These are phyloP conservation scores for Albula goreensis DNA, from an alignment of 2,113 vertebrate genomes.

Conservation along the genomic window DNA sequence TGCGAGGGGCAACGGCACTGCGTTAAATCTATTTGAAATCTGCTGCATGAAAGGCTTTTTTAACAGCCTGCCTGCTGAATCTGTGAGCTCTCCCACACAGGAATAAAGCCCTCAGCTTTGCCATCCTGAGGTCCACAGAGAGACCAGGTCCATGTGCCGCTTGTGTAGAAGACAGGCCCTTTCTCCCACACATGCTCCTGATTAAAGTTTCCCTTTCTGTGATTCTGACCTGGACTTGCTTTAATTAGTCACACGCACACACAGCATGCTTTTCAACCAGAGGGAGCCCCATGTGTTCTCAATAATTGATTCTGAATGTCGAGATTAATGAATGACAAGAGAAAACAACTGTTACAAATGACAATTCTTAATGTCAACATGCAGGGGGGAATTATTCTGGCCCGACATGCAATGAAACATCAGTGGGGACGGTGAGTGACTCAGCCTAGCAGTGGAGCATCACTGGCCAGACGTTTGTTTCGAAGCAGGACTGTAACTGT, in stretches of 20 bases:
- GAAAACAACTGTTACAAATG: not conserved
- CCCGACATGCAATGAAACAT: constrained; percentile 21
- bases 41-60: not conserved
- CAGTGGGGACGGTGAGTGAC: not conserved
- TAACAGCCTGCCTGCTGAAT: not conserved
- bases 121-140: not conserved
- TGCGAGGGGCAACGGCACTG: not conserved
- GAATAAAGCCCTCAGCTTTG: not conserved
- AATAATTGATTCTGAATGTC: constrained; percentile 32
- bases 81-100: not conserved
- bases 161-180: not conserved
- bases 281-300: not conserved
- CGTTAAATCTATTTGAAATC: not conserved
- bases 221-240: not conserved
- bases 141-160: not conserved
- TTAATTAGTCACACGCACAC: constrained; percentile 1
- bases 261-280: not conserved
- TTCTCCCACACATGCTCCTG: not conserved
- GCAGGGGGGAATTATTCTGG: not conserved
- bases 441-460: not conserved
- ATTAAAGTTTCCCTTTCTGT: not conserved
- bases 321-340: constrained; percentile 26
- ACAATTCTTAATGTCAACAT: constrained; percentile 7
- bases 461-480: not conserved
- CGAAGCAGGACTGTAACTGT: not conserved